Conservation (phyloP, 2,888 invertebrate genomes). For the Agapetus fuscipes region DNA sequence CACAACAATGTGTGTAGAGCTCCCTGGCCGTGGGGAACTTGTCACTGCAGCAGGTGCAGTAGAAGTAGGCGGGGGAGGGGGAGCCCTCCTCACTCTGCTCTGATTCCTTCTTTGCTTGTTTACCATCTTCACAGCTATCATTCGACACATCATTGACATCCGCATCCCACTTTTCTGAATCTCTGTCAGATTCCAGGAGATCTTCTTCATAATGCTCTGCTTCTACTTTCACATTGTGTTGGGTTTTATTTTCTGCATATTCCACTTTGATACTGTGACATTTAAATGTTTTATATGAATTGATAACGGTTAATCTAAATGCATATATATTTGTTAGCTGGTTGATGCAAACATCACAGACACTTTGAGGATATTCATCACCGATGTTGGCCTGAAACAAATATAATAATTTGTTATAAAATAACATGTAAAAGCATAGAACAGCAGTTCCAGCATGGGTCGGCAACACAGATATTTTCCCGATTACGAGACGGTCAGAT, state of each 20-base stretch:
- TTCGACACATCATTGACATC: background rate
- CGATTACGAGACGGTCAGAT: too few relatives aligned
- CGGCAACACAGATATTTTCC: too few relatives aligned
- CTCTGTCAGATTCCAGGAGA: background rate
- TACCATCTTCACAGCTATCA: too few relatives aligned
- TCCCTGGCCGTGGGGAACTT: background rate
- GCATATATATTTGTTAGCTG: background rate
- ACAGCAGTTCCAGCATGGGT: too few relatives aligned
- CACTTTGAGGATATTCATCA: background rate
- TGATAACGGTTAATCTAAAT: background rate
- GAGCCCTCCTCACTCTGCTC: background rate
- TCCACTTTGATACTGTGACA: background rate
- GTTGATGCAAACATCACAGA: background rate
- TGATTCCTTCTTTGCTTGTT: too few relatives aligned
- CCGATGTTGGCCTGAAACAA: too few relatives aligned
- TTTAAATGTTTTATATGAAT: background rate
- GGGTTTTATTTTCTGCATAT: background rate
- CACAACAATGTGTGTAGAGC: background rate
- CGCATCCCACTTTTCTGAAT: background rate
- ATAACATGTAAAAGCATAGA: too few relatives aligned
- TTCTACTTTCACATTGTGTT: background rate
- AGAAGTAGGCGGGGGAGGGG: background rate
- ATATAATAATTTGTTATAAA: too few relatives aligned
- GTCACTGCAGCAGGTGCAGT: background rate
- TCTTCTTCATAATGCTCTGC: background rate